Base-by-base conservation (phyloP, 2,113 vertebrate species). In the Octodon degus region DNA sequence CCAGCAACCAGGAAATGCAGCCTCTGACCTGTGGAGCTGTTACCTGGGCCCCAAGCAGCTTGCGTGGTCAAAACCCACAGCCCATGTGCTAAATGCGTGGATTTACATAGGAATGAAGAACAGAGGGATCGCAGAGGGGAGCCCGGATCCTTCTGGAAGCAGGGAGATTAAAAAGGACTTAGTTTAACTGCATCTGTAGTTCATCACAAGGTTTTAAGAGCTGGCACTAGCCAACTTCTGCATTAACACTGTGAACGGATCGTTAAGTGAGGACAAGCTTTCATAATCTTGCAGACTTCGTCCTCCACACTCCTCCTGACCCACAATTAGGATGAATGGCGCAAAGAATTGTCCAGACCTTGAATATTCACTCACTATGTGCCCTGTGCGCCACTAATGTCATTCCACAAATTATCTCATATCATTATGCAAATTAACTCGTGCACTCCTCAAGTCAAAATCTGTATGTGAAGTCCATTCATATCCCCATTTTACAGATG, bases 171-270 rank as follows among this genome's bases (percentile, higher is more conserved):
- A 60, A 65, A 40, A 58, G 82, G 77, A 50, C n/a, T 81, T 50
- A 79, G 76, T 50, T 89, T 10, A 53, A 34, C 47, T 43, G 68
- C 70, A 58, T 77, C 88, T 77, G 68, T 40, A 67, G 68, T 77
- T 43, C 53, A 62, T 95, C 50, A 13, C 7, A 13, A 87, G 34
- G 60, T 40, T 81, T 63, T 20, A 70, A 82, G 43, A 85, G 91
- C 83, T 20, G 7, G 70, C 27, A 60, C 77, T 62, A 65, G 37
- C 67, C 43, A 86, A 84, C 37, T 85, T 86, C 80, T 50, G 93
- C 58, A 81, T 96, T 90, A 88, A 72, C 62, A 65, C 63, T 40
- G 43, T 70, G 68, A 91, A 88, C 16, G 70, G 53, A 72, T 60
- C 55, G n/a, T 47, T 76, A 63, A 74, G 50, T 30, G 53, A 86